These are phyloP conservation scores for Eurytoma californica DNA, from an alignment of 2,888 invertebrate genomes.

Conservation along the genomic window DNA sequence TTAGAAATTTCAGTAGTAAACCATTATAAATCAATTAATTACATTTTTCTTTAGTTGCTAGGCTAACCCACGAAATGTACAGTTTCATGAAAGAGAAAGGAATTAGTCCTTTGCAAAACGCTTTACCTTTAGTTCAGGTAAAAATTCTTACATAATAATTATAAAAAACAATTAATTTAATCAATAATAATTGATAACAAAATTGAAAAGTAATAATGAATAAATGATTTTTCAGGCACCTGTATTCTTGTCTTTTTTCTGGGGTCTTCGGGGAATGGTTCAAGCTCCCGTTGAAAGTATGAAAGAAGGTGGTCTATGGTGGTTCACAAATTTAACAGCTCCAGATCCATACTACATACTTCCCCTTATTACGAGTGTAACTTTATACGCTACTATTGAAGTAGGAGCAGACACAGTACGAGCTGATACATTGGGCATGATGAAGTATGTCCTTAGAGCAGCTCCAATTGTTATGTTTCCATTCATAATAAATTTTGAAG, in stretches of 20 bases:
- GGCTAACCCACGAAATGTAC: conserved; percentile 87
- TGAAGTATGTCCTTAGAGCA: conserved; percentile 85
- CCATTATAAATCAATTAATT: conserved; percentile 7
- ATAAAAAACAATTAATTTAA: too few species aligned
- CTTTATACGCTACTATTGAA: conserved; percentile 89
- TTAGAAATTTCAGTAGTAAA: background rate
- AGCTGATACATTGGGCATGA: conserved; percentile 78
- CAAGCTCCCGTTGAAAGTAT: conserved; percentile 93
- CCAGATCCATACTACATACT: conserved; percentile 92
- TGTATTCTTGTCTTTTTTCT: conserved; percentile 93
- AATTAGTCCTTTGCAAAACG: conserved; percentile 87
- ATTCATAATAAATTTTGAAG: conserved; percentile 91
- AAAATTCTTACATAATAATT: background rate
- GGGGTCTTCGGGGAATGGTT: conserved; percentile 91
- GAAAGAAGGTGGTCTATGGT: conserved; percentile 89
- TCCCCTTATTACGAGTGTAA: conserved; percentile 89
- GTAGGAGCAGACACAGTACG: conserved; percentile 85
- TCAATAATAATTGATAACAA: background rate
- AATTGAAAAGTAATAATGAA: conserved; percentile 2
- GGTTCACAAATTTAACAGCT: conserved; percentile 95
- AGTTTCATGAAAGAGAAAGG: conserved; percentile 88
- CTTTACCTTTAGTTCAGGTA: conserved; percentile 88
- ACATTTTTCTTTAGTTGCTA: conserved; percentile 76
- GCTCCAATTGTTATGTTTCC: conserved; percentile 89
- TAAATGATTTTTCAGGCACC: conserved; percentile 79